A percentile compares a stretch with the other conserved stretches of the same genome.
Conservation (phyloP, 1,140 invertebrate species). For the Calliphora vicina region DNA sequence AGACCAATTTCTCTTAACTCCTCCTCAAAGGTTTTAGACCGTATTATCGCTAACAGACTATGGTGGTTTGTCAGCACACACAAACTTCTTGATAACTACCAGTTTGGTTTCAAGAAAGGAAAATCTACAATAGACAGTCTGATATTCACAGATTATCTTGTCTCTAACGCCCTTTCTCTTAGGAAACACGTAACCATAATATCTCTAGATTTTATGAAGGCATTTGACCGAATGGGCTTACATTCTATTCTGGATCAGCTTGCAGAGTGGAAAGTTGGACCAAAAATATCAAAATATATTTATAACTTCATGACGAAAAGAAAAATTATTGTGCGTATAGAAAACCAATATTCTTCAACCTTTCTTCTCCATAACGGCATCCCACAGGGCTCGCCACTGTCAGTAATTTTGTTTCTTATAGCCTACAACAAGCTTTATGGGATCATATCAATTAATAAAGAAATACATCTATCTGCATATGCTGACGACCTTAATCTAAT, state of each 20-base stretch:
- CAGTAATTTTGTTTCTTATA: background rate
- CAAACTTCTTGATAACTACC: background rate
- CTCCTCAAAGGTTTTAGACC: background rate
- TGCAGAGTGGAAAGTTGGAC: too few relatives aligned
- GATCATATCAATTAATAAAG: background rate
- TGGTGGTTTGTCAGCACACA: background rate
- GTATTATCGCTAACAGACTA: background rate
- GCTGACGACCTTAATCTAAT: background rate
- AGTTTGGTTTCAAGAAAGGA: background rate
- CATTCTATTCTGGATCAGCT: background rate
- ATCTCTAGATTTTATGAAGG: background rate
- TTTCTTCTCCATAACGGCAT: background rate
- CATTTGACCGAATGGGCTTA: background rate
- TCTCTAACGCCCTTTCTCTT: background rate
- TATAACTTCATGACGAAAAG: background rate
- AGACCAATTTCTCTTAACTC: background rate
- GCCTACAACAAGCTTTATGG: background rate
- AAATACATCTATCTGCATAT: background rate
- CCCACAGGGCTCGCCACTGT: background rate
- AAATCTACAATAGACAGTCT: background rate
- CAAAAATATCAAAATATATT: background rate
- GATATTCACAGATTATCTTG: background rate
- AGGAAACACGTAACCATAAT: background rate
- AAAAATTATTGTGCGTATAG: background rate
- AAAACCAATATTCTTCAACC: background rate